phyloP scores from a whole-genome alignment of 2,113 vertebrate species.

The Aptenodytes patagonicus region DNA sequence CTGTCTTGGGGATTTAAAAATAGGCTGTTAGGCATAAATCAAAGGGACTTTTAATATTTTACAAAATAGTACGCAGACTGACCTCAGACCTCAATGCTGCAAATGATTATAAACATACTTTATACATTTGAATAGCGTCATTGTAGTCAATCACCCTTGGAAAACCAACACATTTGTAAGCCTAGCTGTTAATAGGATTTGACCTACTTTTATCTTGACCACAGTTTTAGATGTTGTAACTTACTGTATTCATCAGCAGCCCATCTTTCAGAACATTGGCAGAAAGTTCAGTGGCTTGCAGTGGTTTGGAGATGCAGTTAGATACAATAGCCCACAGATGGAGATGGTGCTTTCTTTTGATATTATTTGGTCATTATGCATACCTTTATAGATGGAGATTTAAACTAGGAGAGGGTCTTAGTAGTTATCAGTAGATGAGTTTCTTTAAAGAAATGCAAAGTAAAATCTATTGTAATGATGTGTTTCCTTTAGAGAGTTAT shows the following conservation, averaged over 20 bases:
- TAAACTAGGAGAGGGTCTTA: background rate
- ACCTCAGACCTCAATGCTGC: background rate
- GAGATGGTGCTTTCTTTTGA: constrained; percentile 9
- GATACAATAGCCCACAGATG: constrained; percentile 5
- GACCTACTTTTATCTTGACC: background rate
- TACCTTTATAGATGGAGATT: background rate
- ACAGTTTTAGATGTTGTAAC: background rate
- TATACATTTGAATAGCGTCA: background rate
- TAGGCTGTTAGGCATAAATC: background rate
- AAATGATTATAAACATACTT: background rate
- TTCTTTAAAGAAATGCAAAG: background rate
- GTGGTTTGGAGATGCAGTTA: background rate
- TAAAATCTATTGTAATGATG: background rate
- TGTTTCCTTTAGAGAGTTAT: background rate
- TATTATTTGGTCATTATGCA: background rate
- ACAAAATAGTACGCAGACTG: background rate
- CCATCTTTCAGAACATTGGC: background rate
- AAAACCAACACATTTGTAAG: background rate
- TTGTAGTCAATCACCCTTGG: background rate
- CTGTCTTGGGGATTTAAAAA: background rate
- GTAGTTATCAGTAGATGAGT: background rate
- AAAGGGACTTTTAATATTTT: background rate
- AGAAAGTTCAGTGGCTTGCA: background rate
- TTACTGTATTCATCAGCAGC: background rate
- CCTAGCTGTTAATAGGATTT: background rate